phyloP scores from a whole-genome alignment of 2,797 vertebrate genomes.

The Sebastes aleutianus region DNA sequence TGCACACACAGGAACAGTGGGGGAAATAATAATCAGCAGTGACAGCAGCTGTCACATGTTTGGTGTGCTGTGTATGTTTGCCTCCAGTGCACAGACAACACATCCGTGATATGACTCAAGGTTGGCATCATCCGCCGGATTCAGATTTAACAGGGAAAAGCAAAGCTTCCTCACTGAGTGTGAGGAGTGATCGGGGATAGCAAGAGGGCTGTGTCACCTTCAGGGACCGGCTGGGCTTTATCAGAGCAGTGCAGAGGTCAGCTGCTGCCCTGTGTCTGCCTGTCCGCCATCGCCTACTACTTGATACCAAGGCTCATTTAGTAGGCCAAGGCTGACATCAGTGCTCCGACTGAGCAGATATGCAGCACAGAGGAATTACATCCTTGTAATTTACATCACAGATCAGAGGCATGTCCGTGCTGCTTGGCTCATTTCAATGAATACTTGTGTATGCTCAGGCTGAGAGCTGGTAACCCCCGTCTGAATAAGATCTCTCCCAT shows the following conservation, averaged over 20 bases:
- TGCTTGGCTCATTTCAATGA: constrained; percentile 3
- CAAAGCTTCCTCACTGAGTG: background rate
- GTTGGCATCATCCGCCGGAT: background rate
- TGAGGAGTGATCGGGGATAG: background rate
- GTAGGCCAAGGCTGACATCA: constrained; percentile 17
- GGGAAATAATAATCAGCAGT: constrained; percentile 13
- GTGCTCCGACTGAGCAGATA: constrained; percentile 4
- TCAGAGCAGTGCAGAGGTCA: constrained; percentile 62
- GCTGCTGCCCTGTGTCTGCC: constrained; percentile 44
- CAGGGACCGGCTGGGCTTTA: constrained; percentile 37
- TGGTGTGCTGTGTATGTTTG: background rate
- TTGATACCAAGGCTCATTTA: constrained; percentile 13
- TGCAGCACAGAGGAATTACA: constrained; percentile 1
- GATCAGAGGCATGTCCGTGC: constrained; percentile 10
- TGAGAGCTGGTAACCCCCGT: constrained; percentile 15
- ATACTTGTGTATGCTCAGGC: background rate
- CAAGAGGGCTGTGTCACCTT: constrained; percentile 31
- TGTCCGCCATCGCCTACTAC: constrained; percentile 23
- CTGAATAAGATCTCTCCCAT: constrained; percentile 7
- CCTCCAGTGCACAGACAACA: constrained; percentile 26
- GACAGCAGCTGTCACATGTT: constrained; percentile 48
- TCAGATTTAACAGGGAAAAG: background rate
- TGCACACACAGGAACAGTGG: constrained; percentile 1
- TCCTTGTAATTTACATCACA: constrained; percentile 29
- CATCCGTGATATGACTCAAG: constrained; percentile 13